Evolutionary conservation across 2,888 invertebrate genomes (phyloP).

Genomic region (Apotomis capreana): DNA sequence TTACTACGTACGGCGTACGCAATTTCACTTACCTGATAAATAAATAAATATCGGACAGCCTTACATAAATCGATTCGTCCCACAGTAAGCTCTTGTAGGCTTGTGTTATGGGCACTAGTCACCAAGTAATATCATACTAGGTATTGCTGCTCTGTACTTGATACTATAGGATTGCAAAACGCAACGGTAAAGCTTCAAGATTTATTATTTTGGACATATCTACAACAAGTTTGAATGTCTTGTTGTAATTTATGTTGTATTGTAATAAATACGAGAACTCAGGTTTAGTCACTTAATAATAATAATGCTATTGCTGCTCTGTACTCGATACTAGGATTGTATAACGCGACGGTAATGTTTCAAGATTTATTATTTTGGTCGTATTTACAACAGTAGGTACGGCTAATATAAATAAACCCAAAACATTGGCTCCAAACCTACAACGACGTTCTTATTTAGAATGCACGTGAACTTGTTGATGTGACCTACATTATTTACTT

Average conservation of each 20-base stretch:
- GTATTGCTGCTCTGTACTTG: background rate
- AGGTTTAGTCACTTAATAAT: conserved; percentile 1
- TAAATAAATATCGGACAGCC: no score
- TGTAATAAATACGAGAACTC: background rate
- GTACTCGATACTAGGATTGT: background rate
- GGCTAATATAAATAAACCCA: conserved; percentile 28
- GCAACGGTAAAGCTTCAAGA: conserved; percentile 2
- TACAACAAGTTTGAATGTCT: no score
- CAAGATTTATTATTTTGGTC: conserved; percentile 32
- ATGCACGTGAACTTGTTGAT: conserved; percentile 13
- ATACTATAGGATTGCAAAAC: background rate
- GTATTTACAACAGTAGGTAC: conserved; percentile 19
- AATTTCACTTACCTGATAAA: no score
- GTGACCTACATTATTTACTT: conserved; percentile 9
- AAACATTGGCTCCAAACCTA: conserved; percentile 28
- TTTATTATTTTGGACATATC: no score
- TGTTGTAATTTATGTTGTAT: background rate
- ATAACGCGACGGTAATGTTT: conserved; percentile 1
- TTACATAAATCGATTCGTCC: no score
- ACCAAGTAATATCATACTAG: background rate
- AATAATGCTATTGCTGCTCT: background rate
- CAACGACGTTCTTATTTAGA: conserved; percentile 26
- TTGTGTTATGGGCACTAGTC: background rate
- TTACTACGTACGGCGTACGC: no score
- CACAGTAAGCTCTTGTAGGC: no score